Percentiles rank a stretch among this genome's conserved stretches.
These are phyloP conservation scores for Sinella curviseta DNA, from an alignment of 1,140 invertebrate genomes.

Conservation along the genomic window DNA sequence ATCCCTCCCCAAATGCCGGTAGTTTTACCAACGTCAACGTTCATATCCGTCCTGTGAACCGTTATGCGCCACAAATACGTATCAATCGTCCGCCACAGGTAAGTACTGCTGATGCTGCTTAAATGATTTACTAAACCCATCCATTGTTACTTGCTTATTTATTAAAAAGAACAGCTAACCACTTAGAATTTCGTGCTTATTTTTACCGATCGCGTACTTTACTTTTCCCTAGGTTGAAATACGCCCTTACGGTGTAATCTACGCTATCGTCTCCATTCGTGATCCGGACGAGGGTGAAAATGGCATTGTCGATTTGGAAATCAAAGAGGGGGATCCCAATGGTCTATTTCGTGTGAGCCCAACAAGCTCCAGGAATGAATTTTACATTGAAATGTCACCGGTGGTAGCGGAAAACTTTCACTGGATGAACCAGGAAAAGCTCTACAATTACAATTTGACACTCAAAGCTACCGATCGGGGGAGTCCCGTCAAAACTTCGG, in stretches of 20 bases:
- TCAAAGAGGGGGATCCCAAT: slow-evolving; percentile 83
- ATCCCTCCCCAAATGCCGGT: slow-evolving; percentile 54
- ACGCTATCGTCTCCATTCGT: slow-evolving; percentile 81
- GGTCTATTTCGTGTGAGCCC: slow-evolving; percentile 77
- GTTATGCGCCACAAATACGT: slow-evolving; percentile 79
- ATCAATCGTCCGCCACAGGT: slow-evolving; percentile 57
- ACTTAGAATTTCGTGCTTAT: background rate
- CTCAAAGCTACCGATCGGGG: slow-evolving; percentile 81
- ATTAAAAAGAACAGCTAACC: slow-evolving; percentile 41
- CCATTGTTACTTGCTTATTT: background rate
- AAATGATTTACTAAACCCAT: background rate
- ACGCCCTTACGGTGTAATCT: slow-evolving; percentile 75
- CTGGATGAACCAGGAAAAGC: slow-evolving; percentile 49
- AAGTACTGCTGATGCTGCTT: slow-evolving; percentile 25
- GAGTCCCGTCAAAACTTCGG: slow-evolving; percentile 63
- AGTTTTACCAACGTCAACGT: slow-evolving; percentile 75
- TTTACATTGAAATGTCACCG: slow-evolving; percentile 56
- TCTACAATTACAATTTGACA: slow-evolving; percentile 81
- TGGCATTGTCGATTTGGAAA: slow-evolving; percentile 82
- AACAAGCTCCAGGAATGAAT: slow-evolving; percentile 57
- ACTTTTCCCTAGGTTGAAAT: slow-evolving; percentile 41
- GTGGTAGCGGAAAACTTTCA: slow-evolving; percentile 44
- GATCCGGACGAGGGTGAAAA: slow-evolving; percentile 81
- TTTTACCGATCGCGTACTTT: background rate
- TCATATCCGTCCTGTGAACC: slow-evolving; percentile 79